phyloP scores from a whole-genome alignment of 1,140 invertebrate species.

The Eulimnadia texana region DNA sequence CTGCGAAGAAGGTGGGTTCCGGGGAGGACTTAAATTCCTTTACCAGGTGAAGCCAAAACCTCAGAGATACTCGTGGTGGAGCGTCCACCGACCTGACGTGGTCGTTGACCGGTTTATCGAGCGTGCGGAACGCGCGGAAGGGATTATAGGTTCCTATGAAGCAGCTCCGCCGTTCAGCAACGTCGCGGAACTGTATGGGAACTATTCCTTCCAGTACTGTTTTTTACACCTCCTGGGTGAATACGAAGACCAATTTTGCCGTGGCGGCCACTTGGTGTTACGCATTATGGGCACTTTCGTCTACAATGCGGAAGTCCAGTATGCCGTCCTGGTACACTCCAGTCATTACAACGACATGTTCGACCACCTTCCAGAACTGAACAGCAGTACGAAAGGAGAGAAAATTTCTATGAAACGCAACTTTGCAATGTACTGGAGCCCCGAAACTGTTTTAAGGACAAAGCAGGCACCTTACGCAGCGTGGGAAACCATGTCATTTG shows the following conservation, averaged over 20 bases:
- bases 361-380: background rate
- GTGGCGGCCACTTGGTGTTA: background rate
- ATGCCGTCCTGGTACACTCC: background rate
- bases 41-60: background rate
- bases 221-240: background rate
- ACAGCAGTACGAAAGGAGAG: background rate
- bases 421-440: background rate
- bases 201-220: background rate
- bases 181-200: background rate
- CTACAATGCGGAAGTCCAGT: background rate
- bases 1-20: background rate
- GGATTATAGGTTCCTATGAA: background rate
- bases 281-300: background rate
- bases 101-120: background rate
- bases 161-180: background rate
- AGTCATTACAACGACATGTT: background rate
- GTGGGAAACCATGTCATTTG: background rate
- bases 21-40: background rate
- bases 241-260: background rate
- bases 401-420: background rate
- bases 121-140: background rate
- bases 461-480: background rate
- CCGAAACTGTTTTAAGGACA: background rate
- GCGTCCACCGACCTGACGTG: background rate
- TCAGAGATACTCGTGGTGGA: background rate